These are phyloP conservation scores for Festucalex cinctus DNA, from an alignment of 2,113 vertebrate genomes.

Conservation along the genomic window DNA sequence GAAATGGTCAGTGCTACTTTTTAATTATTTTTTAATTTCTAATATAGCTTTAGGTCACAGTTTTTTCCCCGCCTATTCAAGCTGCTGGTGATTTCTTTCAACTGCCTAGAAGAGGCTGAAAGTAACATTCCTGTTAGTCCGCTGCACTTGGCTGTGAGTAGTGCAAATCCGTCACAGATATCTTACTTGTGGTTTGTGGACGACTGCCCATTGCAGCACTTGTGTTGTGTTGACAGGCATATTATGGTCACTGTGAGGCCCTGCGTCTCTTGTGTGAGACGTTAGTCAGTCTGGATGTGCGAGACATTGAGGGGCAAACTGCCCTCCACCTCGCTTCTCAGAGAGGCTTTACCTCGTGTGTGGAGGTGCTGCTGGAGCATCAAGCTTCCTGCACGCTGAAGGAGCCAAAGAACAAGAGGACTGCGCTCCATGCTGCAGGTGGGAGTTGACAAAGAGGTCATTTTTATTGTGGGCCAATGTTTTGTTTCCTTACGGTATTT, in stretches of 20 bases:
- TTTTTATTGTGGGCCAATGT: background rate
- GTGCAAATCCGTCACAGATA: background rate
- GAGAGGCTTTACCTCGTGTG: conserved; percentile 81
- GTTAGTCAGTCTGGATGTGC: conserved; percentile 90
- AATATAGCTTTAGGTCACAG: background rate
- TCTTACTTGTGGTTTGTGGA: background rate
- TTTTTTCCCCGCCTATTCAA: conserved; percentile 47
- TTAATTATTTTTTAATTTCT: background rate
- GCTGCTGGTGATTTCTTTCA: conserved; percentile 97
- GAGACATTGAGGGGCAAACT: conserved; percentile 83
- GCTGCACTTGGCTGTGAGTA: conserved; percentile 97
- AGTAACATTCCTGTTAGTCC: conserved; percentile 92
- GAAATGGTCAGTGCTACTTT: conserved; percentile 80
- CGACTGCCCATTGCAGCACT: background rate
- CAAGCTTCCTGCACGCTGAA: conserved; percentile 84
- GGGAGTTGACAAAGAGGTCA: background rate
- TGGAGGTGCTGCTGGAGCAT: conserved; percentile 88
- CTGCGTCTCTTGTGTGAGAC: conserved; percentile 88
- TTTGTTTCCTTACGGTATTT: background rate
- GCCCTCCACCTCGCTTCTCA: conserved; percentile 88
- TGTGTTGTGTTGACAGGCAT: conserved; percentile 74
- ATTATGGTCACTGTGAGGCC: conserved; percentile 94
- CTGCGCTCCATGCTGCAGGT: conserved; percentile 89
- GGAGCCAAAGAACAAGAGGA: conserved; percentile 84
- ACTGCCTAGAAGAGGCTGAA: conserved; percentile 93